phyloP scores from a whole-genome alignment of 2,113 vertebrate genomes.

The Trachemys scripta region DNA sequence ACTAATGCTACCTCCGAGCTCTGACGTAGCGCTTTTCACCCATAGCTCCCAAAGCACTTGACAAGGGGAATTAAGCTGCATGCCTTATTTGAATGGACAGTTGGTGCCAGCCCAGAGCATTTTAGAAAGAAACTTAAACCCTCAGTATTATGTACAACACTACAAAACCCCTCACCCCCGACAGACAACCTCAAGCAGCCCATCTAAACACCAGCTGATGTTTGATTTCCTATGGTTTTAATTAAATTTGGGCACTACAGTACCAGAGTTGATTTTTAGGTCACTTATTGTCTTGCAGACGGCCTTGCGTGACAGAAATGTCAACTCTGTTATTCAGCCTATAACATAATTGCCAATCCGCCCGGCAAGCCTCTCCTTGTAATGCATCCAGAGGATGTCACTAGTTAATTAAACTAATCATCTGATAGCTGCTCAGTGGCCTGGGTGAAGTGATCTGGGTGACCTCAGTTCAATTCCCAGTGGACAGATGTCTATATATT shows the following conservation, averaged over 20 bases:
- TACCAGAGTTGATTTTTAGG: not conserved
- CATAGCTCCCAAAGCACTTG: not conserved
- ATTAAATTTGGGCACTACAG: not conserved
- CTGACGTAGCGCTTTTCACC: not conserved
- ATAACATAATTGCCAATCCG: not conserved
- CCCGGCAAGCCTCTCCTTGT: too few species aligned
- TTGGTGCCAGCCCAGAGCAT: not conserved
- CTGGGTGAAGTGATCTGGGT: not conserved
- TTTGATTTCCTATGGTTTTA: not conserved
- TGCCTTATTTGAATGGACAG: not conserved
- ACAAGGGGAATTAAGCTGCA: not conserved
- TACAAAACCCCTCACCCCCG: not conserved
- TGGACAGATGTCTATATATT: not conserved
- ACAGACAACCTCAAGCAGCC: not conserved
- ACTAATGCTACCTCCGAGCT: not conserved
- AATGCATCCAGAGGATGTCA: not conserved
- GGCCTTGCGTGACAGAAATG: not conserved
- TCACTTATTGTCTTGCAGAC: not conserved
- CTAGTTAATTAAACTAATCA: not conserved
- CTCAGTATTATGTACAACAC: not conserved
- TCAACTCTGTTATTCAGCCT: not conserved
- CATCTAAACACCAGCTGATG: not conserved
- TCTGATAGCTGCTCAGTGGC: not conserved
- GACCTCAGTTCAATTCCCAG: not conserved
- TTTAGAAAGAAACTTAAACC: not conserved